These are phyloP conservation scores for Taeniopygia guttata DNA, from an alignment of 2,797 vertebrate genomes.

Conservation along the genomic window DNA sequence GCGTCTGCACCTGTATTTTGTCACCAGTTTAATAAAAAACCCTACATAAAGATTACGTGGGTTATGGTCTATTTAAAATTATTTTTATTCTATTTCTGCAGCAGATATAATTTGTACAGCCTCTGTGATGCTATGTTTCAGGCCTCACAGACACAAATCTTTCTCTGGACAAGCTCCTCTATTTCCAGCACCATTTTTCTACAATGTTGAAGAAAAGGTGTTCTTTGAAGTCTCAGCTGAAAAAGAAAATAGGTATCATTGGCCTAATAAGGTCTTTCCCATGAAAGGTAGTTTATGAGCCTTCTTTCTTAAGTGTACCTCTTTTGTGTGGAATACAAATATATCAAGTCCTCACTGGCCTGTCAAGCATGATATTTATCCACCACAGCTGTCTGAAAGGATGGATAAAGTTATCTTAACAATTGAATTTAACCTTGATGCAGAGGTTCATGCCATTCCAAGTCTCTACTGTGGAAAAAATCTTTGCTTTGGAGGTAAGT, in stretches of 20 bases:
- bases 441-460: background rate
- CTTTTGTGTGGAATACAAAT: background rate
- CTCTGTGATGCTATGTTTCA: background rate
- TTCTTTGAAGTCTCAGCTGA: slow-evolving; percentile 9
- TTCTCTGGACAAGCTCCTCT: background rate
- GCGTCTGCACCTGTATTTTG: background rate
- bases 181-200: background rate
- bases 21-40: background rate
- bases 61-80: background rate
- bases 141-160: background rate
- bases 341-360: background rate
- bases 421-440: background rate
- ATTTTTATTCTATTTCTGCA: background rate
- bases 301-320: background rate
- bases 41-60: background rate
- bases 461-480: background rate
- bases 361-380: background rate
- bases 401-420: background rate
- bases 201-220: background rate
- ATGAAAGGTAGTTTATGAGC: slow-evolving; percentile 1
- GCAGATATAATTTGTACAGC: background rate
- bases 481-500: background rate
- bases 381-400: background rate
- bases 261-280: slow-evolving; percentile 1
- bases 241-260: background rate